These are phyloP conservation scores for Phycodurus eques DNA, from an alignment of 2,113 vertebrate genomes.

Conservation along the genomic window DNA sequence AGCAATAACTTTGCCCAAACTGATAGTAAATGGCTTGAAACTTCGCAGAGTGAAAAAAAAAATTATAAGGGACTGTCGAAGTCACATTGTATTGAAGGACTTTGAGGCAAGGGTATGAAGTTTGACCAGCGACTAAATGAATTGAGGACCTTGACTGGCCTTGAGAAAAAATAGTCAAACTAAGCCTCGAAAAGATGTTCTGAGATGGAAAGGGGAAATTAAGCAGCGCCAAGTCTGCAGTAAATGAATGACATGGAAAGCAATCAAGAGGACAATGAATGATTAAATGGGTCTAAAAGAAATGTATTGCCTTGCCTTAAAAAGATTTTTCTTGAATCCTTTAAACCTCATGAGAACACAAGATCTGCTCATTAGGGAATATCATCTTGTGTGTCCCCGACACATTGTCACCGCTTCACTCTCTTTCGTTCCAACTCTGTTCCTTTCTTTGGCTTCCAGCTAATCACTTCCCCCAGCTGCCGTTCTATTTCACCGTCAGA, in stretches of 20 bases:
- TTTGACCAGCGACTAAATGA: constrained; percentile 22
- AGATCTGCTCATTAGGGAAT: constrained; percentile 59
- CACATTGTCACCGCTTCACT: constrained; percentile 16
- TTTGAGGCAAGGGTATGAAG: constrained; percentile 7
- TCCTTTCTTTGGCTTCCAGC: constrained; percentile 42
- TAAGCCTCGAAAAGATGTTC: constrained; percentile 21
- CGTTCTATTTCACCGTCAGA: constrained; percentile 56
- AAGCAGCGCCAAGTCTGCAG: constrained; percentile 25
- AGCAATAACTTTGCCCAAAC: background rate
- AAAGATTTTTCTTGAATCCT: constrained; percentile 55
- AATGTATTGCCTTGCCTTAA: constrained; percentile 21
- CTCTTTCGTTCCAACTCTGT: constrained; percentile 28
- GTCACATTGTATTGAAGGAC: background rate
- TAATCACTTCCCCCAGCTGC: constrained; percentile 59
- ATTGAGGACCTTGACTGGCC: constrained; percentile 35
- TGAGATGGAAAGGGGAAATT: constrained; percentile 4
- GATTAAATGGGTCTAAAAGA: constrained; percentile 49
- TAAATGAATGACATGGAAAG: constrained; percentile 46
- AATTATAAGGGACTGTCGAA: background rate
- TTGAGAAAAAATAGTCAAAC: constrained; percentile 26
- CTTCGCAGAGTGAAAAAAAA: background rate
- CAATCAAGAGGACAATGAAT: constrained; percentile 18
- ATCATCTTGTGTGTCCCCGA: constrained; percentile 24
- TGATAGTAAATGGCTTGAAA: background rate
- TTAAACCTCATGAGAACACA: constrained; percentile 45